These are phyloP conservation scores for Sitta carolinensis DNA, from an alignment of 2,797 vertebrate species.

Conservation along the genomic window DNA sequence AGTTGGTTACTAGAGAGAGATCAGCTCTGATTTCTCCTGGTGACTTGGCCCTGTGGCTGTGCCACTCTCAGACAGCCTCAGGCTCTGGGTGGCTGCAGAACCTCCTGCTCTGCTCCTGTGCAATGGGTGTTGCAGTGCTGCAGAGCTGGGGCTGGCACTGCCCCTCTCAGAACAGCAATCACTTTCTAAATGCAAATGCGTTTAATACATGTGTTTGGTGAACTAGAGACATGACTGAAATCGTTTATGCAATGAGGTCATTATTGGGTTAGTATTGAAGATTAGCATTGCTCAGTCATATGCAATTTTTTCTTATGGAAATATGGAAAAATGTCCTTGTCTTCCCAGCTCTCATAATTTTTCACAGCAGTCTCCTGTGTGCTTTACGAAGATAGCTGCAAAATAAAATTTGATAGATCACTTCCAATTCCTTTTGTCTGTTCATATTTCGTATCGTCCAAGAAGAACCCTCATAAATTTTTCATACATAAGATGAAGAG, in stretches of 20 bases:
- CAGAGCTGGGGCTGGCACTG: background rate
- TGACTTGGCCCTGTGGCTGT: background rate
- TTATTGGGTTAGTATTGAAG: background rate
- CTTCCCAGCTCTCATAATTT: background rate
- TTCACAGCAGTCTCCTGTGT: constrained; percentile 4
- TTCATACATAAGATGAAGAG: constrained; percentile 15
- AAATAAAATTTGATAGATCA: constrained; percentile 27
- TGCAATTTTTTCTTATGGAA: background rate
- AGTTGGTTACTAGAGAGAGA: background rate
- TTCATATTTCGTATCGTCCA: background rate
- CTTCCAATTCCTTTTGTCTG: constrained; percentile 39
- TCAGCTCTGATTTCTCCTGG: background rate
- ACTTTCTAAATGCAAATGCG: background rate
- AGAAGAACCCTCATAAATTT: constrained; percentile 37
- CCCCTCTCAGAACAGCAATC: background rate
- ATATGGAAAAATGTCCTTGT: background rate
- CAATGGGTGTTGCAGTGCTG: background rate
- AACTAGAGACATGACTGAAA: background rate
- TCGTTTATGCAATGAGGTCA: background rate
- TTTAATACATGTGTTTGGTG: background rate
- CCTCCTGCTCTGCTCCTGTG: background rate
- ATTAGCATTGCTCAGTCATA: background rate
- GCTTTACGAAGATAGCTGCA: background rate
- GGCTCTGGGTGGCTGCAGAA: background rate
- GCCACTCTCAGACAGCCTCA: fast-evolving